Percentiles rank a stretch among this genome's conserved stretches.
phyloP scores from a whole-genome alignment of 2,797 vertebrate genomes.

The Xerus rutilus region DNA sequence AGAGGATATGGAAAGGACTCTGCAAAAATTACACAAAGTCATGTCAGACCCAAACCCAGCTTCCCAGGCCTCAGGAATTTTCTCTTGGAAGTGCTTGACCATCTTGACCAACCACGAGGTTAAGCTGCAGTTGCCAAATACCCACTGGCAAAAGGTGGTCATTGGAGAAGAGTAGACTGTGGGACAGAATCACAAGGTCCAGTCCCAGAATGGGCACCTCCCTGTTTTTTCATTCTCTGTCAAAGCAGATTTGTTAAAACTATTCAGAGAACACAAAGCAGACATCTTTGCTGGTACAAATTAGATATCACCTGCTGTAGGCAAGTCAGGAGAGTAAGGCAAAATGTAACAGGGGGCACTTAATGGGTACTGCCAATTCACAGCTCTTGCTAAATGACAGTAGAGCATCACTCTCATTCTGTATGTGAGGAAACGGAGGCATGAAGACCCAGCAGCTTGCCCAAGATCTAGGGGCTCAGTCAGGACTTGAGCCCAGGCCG shows the following conservation, averaged over 20 bases:
- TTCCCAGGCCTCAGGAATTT: neutral
- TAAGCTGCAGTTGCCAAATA: neutral
- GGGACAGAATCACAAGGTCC: neutral
- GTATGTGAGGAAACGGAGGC: neutral
- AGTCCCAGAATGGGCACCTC: neutral
- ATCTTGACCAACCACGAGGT: neutral
- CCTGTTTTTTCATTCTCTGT: no score
- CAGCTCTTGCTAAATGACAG: neutral
- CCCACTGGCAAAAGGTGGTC: neutral
- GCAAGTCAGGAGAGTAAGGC: neutral
- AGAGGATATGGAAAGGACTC: neutral
- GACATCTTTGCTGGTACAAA: neutral
- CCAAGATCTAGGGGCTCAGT: neutral
- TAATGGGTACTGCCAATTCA: neutral
- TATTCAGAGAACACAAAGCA: neutral
- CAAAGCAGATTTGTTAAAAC: neutral
- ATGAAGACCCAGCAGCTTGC: neutral
- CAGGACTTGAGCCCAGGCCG: neutral
- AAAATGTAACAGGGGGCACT: neutral
- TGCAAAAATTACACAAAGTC: slow-evolving; percentile 12
- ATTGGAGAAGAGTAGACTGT: neutral
- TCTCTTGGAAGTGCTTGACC: slow-evolving; percentile 10
- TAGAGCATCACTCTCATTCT: neutral
- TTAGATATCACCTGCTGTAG: neutral
- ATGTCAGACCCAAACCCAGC: neutral